phyloP scores from a whole-genome alignment of 2,888 invertebrate genomes.

The Proisotoma minuta region DNA sequence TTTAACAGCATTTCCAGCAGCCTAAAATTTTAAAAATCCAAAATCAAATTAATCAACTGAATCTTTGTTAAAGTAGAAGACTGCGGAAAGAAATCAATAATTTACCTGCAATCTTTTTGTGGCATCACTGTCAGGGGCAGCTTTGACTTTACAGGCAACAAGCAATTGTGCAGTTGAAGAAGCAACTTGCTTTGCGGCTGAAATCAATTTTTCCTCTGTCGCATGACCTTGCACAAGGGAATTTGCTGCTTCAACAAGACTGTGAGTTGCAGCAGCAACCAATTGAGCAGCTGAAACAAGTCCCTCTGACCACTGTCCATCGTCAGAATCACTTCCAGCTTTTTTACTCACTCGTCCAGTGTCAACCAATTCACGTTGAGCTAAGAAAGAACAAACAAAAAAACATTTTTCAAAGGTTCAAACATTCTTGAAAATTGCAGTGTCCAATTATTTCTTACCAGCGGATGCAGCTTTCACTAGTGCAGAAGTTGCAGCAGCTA shows the following conservation, averaged over 20 bases:
- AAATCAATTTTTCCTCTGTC: conserved; percentile 91
- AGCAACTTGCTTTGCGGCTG: conserved; percentile 93
- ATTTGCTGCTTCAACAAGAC: conserved; percentile 93
- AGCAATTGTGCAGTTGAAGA: conserved; percentile 94
- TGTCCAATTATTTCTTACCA: too few species aligned
- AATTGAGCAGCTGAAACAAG: conserved; percentile 89
- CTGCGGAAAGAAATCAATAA: neutral
- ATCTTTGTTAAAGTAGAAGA: neutral
- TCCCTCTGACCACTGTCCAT: conserved; percentile 98
- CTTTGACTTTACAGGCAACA: conserved; percentile 98
- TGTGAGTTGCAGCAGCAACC: conserved; percentile 94
- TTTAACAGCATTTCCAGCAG: conserved; percentile 94
- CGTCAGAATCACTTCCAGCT: conserved; percentile 80
- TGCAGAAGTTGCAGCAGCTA: conserved; percentile 94
- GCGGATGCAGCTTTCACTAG: conserved; percentile 93
- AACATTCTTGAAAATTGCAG: too few species aligned
- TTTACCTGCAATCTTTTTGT: conserved; percentile 72
- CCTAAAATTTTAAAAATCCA: conserved; percentile 56
- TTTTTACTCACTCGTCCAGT: conserved; percentile 78
- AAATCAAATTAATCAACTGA: neutral
- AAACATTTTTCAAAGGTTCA: too few species aligned
- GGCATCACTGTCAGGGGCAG: conserved; percentile 90
- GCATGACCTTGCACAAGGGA: conserved; percentile 87
- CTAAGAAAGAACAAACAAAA: neutral
- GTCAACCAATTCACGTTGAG: conserved; percentile 74